These are phyloP conservation scores for Crematogaster levior DNA, from an alignment of 2,888 invertebrate species.

Conservation along the genomic window DNA sequence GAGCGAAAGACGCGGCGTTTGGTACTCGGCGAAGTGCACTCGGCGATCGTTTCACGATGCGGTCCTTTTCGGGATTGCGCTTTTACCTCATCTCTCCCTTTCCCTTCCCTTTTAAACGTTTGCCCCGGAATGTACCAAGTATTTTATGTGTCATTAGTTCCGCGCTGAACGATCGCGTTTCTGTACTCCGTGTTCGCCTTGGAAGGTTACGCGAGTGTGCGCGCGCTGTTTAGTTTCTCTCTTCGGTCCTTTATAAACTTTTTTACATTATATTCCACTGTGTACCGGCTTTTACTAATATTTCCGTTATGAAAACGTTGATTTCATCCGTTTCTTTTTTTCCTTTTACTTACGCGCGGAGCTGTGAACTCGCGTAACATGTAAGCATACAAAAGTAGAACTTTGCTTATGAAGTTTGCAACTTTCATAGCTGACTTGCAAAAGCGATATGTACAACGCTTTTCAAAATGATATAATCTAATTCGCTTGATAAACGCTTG, in stretches of 20 bases:
- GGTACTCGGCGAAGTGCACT: conserved; percentile 30
- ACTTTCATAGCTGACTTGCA: conserved; percentile 12
- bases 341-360: neutral
- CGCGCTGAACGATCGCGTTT: conserved; percentile 18
- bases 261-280: conserved; percentile 18
- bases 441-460: neutral
- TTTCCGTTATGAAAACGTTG: conserved; percentile 16
- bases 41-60: conserved; percentile 28
- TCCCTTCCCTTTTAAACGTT: neutral
- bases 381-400: conserved; percentile 7
- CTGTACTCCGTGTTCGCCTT: conserved; percentile 3
- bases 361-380: conserved; percentile 8
- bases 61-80: conserved; percentile 31
- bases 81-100: neutral
- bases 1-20: conserved; percentile 29
- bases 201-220: no score
- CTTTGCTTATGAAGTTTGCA: conserved; percentile 28
- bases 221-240: neutral
- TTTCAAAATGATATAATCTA: conserved; percentile 13
- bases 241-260: conserved; percentile 16
- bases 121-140: neutral
- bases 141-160: conserved; percentile 42
- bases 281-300: conserved; percentile 6
- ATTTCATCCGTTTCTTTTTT: neutral
- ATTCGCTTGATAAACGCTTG: conserved; percentile 7